Evolutionary conservation across 2,113 vertebrate genomes (phyloP).

Genomic region (Dunckerocampus dactyliophorus): DNA sequence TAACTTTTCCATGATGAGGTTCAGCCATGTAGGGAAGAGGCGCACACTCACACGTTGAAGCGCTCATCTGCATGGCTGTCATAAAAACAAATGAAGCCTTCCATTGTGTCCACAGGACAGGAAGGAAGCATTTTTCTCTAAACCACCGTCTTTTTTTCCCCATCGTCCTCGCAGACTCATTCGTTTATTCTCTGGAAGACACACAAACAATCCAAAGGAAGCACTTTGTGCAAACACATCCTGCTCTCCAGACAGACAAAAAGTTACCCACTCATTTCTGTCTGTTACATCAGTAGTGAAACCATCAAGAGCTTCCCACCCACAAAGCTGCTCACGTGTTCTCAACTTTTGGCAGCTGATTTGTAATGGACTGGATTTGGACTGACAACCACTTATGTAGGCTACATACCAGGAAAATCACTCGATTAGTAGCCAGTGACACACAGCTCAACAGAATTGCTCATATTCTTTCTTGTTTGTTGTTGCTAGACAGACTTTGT

Average conservation of each 20-base stretch:
- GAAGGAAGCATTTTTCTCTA: conserved; percentile 10
- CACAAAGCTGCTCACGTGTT: conserved; percentile 18
- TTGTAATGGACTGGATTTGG: not conserved
- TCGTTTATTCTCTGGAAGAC: conserved; percentile 44
- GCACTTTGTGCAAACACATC: conserved; percentile 35
- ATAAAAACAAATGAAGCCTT: conserved; percentile 17
- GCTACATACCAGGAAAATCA: not conserved
- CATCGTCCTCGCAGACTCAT: conserved; percentile 17
- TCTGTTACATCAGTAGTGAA: conserved; percentile 34
- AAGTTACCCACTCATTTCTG: conserved; percentile 17
- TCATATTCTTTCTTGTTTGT: no score
- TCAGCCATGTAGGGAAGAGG: not conserved
- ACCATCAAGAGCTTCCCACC: conserved; percentile 51
- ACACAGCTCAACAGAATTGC: no score
- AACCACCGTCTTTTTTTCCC: conserved; percentile 3
- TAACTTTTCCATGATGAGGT: not conserved
- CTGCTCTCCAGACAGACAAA: conserved; percentile 25
- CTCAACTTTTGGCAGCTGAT: not conserved
- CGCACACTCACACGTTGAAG: conserved; percentile 20
- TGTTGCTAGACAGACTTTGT: no score
- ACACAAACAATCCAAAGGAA: conserved; percentile 44
- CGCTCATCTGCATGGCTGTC: conserved; percentile 28
- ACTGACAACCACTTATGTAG: not conserved
- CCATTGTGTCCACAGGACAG: conserved; percentile 19
- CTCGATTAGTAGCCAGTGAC: no score